Evolutionary conservation across 2,113 vertebrate species (phyloP).

Genomic region (Prietella phreatophila): DNA sequence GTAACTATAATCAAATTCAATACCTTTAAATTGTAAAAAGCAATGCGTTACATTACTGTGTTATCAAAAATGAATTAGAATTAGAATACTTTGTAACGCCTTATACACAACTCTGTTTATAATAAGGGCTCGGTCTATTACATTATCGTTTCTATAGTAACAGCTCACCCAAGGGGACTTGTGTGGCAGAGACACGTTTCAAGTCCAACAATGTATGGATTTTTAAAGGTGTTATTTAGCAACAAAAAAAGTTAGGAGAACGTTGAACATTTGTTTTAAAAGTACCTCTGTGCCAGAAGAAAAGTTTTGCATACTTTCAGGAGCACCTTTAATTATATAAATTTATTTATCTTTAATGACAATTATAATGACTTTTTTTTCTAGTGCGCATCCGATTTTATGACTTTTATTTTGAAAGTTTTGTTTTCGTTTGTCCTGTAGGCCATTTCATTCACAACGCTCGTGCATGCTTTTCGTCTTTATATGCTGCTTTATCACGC

Average conservation of each 20-base stretch:
- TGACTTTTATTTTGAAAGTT: constrained; percentile 10
- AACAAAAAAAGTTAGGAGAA: neutral
- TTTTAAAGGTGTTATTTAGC: neutral
- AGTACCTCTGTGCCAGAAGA: neutral
- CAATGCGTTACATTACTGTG: too few species aligned
- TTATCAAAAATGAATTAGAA: too few species aligned
- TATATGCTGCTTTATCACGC: neutral
- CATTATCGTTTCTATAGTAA: neutral
- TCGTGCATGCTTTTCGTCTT: neutral
- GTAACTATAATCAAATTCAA: too few species aligned
- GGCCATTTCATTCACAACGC: neutral
- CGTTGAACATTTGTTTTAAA: neutral
- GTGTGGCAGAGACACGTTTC: neutral
- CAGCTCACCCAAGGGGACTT: neutral
- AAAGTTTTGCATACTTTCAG: neutral
- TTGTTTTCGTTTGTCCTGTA: neutral
- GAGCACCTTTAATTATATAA: neutral
- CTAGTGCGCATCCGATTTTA: too few species aligned
- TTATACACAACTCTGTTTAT: too few species aligned
- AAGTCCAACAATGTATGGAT: neutral
- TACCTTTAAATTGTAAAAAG: too few species aligned
- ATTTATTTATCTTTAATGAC: neutral
- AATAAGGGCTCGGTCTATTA: too few species aligned
- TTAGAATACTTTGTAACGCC: too few species aligned
- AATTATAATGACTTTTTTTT: neutral